Evolutionary conservation across 2,888 invertebrate species (phyloP).

Genomic region (Stenoptilia bipunctidactyla): DNA sequence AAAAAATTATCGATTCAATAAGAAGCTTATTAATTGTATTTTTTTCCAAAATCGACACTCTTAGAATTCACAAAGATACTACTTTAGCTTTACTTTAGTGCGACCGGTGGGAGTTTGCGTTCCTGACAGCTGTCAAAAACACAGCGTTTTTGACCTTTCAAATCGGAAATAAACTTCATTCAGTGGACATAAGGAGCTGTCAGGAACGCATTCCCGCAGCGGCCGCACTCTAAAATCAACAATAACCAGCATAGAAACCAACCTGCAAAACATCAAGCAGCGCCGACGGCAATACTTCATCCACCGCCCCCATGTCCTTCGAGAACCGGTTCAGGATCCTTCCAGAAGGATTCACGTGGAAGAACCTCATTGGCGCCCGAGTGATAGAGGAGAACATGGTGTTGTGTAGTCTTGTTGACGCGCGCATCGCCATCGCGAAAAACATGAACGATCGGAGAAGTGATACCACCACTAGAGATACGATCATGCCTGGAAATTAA

Average conservation of each 20-base stretch:
- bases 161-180: too few species aligned
- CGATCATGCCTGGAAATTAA: conserved; percentile 48
- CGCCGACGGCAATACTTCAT: conserved; percentile 74
- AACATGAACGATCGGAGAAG: conserved; percentile 69
- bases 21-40: too few species aligned
- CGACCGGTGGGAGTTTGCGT: too few species aligned
- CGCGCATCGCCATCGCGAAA: conserved; percentile 77
- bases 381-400: conserved; percentile 87
- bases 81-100: too few species aligned
- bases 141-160: too few species aligned
- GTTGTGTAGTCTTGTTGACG: conserved; percentile 84
- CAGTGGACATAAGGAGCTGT: too few species aligned
- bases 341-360: conserved; percentile 88
- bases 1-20: too few species aligned
- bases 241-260: not conserved
- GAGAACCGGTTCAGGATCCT: conserved; percentile 90
- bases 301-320: conserved; percentile 86
- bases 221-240: too few species aligned
- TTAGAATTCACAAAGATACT: too few species aligned
- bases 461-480: conserved; percentile 58
- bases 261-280: conserved; percentile 74
- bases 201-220: too few species aligned
- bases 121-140: too few species aligned
- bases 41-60: too few species aligned
- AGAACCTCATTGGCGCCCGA: conserved; percentile 86